Conservation (phyloP, 2,113 vertebrate genomes). For the Zootoca vivipara region DNA sequence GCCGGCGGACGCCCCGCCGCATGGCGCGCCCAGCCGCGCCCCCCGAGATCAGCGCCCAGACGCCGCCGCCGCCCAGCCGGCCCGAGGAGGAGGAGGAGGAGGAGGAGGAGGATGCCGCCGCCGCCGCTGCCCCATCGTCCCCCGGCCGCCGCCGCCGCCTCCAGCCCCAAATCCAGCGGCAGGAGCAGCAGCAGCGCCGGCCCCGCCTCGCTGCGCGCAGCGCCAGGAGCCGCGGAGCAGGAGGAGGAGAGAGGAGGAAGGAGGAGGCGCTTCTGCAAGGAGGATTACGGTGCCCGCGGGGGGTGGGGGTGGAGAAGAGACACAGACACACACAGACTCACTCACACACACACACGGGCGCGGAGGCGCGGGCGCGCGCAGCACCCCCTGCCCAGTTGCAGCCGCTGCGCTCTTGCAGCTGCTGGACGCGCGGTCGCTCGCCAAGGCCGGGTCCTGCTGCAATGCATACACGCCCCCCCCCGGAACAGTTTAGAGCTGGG, state of each 20-base stretch:
- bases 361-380: neutral
- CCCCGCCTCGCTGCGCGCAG: conserved; percentile 23
- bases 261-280: neutral
- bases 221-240: neutral
- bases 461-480: neutral
- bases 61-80: neutral
- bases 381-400: neutral
- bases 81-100: too few relatives aligned
- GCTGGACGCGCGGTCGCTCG: too few relatives aligned
- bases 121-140: neutral
- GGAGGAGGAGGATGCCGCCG: neutral
- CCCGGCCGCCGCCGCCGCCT: neutral
- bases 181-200: neutral
- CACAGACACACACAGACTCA: neutral
- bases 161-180: neutral
- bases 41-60: conserved; percentile 25
- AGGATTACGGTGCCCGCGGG: conserved; percentile 43
- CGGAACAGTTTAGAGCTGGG: conserved; percentile 28
- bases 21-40: conserved; percentile 34
- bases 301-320: conserved; percentile 40
- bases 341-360: neutral
- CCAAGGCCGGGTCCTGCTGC: too few relatives aligned
- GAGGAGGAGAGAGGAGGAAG: neutral
- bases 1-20: neutral
- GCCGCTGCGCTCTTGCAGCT: neutral